Percentiles rank a stretch among this genome's conserved stretches.
Conservation (phyloP, 92 coral and sea anemone species). For the Porites divaricata region DNA sequence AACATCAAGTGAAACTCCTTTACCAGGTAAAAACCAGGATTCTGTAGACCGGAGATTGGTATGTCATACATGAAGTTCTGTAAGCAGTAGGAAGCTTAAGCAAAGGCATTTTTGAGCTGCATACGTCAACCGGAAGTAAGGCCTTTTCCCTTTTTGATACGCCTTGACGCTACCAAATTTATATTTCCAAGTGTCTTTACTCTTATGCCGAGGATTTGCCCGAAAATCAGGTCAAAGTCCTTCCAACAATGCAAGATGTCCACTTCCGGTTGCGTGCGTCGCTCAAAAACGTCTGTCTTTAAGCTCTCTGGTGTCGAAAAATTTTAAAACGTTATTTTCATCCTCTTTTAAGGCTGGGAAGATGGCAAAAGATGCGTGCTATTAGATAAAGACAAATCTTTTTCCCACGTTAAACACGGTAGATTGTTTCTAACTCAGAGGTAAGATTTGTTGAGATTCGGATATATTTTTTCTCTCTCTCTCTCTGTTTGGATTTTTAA, state of each 20-base stretch:
- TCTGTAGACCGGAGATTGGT: no score
- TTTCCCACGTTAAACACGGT: constrained; percentile 83
- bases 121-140: no score
- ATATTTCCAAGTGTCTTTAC: no score
- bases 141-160: no score
- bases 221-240: no score
- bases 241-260: no score
- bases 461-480: no score
- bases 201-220: no score
- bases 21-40: constrained; percentile 60
- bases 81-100: neutral
- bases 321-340: neutral
- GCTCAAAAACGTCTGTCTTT: neutral
- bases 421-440: constrained; percentile 82
- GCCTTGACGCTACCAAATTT: no score
- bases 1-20: constrained; percentile 56
- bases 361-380: constrained; percentile 88
- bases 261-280: neutral
- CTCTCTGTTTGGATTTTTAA: neutral
- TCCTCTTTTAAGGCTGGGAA: constrained; percentile 78
- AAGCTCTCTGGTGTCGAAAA: neutral
- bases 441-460: constrained; percentile 23
- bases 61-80: neutral
- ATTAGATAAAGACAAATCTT: constrained; percentile 84
- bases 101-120: neutral